These are phyloP conservation scores for Agrotis puta DNA, from an alignment of 2,888 invertebrate species.

Conservation along the genomic window DNA sequence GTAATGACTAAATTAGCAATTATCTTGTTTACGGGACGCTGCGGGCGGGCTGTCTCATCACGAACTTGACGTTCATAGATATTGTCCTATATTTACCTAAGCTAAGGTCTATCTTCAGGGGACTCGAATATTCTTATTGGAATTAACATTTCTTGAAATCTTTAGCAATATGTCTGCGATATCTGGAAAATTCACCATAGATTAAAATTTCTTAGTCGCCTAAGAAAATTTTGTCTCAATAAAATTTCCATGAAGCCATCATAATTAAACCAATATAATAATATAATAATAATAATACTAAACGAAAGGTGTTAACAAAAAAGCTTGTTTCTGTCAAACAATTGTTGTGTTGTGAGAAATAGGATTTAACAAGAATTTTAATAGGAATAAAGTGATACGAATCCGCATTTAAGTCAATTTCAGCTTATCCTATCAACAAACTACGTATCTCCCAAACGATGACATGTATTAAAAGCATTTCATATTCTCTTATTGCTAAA, in stretches of 20 bases:
- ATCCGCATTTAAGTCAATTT: background rate
- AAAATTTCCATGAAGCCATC: too few species aligned
- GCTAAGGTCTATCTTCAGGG: background rate
- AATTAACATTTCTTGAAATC: background rate
- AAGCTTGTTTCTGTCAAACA: too few species aligned
- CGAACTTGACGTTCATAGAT: slow-evolving; percentile 4
- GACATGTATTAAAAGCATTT: background rate
- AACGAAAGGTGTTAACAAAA: too few species aligned
- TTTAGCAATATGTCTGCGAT: background rate
- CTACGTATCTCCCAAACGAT: background rate
- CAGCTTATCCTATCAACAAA: background rate
- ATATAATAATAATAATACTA: too few species aligned
- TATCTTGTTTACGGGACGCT: slow-evolving; percentile 36
- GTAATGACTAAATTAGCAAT: slow-evolving; percentile 42
- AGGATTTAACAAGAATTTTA: background rate
- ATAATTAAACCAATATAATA: too few species aligned
- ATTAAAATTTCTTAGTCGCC: too few species aligned
- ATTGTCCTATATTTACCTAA: background rate
- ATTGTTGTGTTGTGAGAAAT: too few species aligned
- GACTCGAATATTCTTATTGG: too few species aligned
- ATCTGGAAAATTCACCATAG: too few species aligned
- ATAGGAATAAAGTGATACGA: background rate
- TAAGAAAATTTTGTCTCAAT: too few species aligned
- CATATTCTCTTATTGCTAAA: background rate
- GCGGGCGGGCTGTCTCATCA: slow-evolving; percentile 16